Percentiles rank a stretch among this genome's conserved stretches.
phyloP scores from a whole-genome alignment of 2,888 invertebrate genomes.

The Euclidia mi region DNA sequence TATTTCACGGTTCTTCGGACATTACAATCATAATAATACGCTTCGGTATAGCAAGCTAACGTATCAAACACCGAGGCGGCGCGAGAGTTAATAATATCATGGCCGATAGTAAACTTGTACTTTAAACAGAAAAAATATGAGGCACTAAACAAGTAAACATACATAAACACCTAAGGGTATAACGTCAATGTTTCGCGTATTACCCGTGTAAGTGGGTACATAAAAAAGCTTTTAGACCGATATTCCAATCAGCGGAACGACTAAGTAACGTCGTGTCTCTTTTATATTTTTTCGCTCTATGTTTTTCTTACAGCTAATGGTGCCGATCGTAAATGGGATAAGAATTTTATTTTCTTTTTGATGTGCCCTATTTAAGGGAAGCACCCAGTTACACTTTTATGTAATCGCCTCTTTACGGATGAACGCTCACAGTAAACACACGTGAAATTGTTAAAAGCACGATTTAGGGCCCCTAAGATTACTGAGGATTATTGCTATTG shows the following conservation, averaged over 20 bases:
- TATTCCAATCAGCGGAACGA: constrained; percentile 75
- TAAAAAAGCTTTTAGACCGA: constrained; percentile 78
- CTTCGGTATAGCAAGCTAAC: too few relatives aligned
- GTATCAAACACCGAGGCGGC: background rate
- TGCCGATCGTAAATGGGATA: constrained; percentile 77
- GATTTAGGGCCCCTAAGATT: constrained; percentile 57
- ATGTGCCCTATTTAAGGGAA: constrained; percentile 73
- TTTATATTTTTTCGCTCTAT: constrained; percentile 70
- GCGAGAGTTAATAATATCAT: constrained; percentile 33
- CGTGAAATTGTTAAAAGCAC: constrained; percentile 60
- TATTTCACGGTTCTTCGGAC: too few relatives aligned
- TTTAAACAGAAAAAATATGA: constrained; percentile 44
- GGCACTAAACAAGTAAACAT: constrained; percentile 62
- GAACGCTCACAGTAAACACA: constrained; percentile 60
- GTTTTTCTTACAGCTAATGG: constrained; percentile 76
- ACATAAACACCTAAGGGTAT: constrained; percentile 57
- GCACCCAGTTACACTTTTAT: constrained; percentile 66
- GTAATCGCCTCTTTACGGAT: constrained; percentile 64
- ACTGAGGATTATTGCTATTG: constrained; percentile 49
- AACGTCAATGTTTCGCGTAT: constrained; percentile 66
- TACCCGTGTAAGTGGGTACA: constrained; percentile 72
- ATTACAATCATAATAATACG: too few relatives aligned
- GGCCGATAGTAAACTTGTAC: constrained; percentile 16
- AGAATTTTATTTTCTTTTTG: constrained; percentile 78
- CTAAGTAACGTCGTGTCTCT: constrained; percentile 72